Base-by-base conservation (phyloP, 2,113 vertebrate species). In the Calidris pygmaea region DNA sequence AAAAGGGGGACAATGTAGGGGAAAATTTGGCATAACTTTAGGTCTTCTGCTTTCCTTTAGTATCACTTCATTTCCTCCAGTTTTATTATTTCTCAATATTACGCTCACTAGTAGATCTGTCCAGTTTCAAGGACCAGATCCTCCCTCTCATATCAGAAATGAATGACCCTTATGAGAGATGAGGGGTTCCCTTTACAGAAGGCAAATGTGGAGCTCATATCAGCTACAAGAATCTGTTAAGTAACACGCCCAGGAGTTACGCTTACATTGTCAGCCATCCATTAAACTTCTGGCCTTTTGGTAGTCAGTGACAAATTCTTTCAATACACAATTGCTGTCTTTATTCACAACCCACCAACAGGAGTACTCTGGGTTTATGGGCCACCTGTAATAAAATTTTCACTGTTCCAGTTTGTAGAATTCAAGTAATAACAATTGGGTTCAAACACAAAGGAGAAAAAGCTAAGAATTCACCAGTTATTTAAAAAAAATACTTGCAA, bases 81-180 rank as follows among this genome's bases (percentile, higher is more conserved):
- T 60, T 90, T 43, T 58, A 82, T 48, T 72, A 19, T 43, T 75
- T 78, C 73, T 63, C 74, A 37, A 23, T 79, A 70, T 27, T 59
- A 59, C 16, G 8, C 10, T 48, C 34, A 21, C 41, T 18, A 74
- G 29, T 47, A 88, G 23, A 34, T 47, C 32, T 37, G 24, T 34
- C 80, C 30, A 23, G 10, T 59, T 87, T 59, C 52, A 63, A 34
- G 32, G 29, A 77, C 15, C 12, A 85, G 30, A 53, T 63, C 41
- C n/a, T 91, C 37, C 17, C 20, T 56, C 35, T 66, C 43, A 0
- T 15, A 76, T 14, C 14, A 91, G 47, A 80, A 93, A 74, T 7
- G 4, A 88, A n/a, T 7, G 29, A 83, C 24, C 32, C 1, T 63
- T 45, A 15, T 0, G 0, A 55, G 70, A 85, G 29, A 59, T 15